Evolutionary conservation across 2,113 vertebrate species (phyloP).

Genomic region (Choloepus hoffmanni): DNA sequence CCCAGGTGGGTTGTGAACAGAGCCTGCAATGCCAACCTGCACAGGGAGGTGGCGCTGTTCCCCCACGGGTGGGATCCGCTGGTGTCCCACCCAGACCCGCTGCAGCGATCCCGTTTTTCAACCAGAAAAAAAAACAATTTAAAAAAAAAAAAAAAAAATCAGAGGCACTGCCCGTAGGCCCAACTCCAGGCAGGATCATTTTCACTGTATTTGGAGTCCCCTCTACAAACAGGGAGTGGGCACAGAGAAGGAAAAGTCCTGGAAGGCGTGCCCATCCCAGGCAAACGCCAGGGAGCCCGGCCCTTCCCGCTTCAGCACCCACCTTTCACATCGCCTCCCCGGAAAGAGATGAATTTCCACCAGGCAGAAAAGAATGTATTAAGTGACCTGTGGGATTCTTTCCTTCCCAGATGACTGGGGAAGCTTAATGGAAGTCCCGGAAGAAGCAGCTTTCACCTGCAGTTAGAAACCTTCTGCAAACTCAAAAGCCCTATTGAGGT

Average conservation of each 20-base stretch:
- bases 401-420: not conserved
- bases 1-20: fast-evolving
- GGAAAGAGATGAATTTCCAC: not conserved
- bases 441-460: not conserved
- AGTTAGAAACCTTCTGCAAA: not conserved
- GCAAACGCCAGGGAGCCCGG: not conserved
- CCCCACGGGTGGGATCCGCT: constrained; percentile 28
- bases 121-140: not conserved
- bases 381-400: fast-evolving
- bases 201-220: not conserved
- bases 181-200: not conserved
- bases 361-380: not conserved
- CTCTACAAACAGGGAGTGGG: not conserved
- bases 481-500: not conserved
- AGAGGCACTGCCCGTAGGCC: not conserved
- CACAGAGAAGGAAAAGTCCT: not conserved
- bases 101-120: fast-evolving
- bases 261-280: not conserved
- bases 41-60: constrained; percentile 70
- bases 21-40: constrained; percentile 34
- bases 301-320: fast-evolving
- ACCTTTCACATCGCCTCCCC: not conserved
- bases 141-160: too few relatives aligned
- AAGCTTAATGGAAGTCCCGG: not conserved
- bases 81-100: not conserved